These are phyloP conservation scores for Poecilia velifera DNA, from an alignment of 2,797 vertebrate genomes.

Conservation along the genomic window DNA sequence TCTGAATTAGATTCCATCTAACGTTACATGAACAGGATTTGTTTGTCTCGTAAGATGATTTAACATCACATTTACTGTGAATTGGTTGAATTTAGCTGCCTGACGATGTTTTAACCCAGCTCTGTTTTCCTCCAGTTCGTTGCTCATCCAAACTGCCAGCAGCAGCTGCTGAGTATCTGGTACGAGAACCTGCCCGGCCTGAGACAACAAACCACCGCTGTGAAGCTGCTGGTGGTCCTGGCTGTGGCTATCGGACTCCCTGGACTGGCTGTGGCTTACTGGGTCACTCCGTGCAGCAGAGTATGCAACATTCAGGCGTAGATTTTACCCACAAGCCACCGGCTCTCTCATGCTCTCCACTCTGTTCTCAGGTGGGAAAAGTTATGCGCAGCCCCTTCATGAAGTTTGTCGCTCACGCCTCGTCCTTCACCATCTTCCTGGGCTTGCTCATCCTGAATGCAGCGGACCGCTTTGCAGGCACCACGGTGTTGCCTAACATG, in stretches of 20 bases:
- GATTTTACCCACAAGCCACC: background rate
- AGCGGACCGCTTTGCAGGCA: conserved; percentile 94
- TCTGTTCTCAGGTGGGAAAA: conserved; percentile 86
- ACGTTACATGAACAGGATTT: background rate
- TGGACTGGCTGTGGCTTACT: conserved; percentile 91
- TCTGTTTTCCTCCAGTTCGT: conserved; percentile 86
- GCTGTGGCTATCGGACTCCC: conserved; percentile 91
- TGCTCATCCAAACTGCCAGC: conserved; percentile 98
- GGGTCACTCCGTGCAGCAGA: conserved; percentile 95
- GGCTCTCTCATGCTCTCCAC: background rate
- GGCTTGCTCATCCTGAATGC: conserved; percentile 97
- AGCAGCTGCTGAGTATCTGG: conserved; percentile 98
- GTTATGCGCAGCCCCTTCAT: conserved; percentile 97
- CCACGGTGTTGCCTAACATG: conserved; percentile 91
- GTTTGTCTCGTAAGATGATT: background rate
- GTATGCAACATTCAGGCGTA: conserved; percentile 70
- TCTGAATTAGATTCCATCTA: background rate
- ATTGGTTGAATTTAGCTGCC: background rate
- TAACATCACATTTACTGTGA: background rate
- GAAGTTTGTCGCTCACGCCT: conserved; percentile 98
- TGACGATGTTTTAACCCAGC: background rate
- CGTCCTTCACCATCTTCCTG: conserved; percentile 97
- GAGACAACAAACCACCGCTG: conserved; percentile 92
- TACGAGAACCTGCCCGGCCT: conserved; percentile 94
- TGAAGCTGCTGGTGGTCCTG: conserved; percentile 94